Percentiles rank a stretch among this genome's conserved stretches.
Evolutionary conservation across 2,113 vertebrate species (phyloP).

Genomic region (Opisthocomus hoazin): DNA sequence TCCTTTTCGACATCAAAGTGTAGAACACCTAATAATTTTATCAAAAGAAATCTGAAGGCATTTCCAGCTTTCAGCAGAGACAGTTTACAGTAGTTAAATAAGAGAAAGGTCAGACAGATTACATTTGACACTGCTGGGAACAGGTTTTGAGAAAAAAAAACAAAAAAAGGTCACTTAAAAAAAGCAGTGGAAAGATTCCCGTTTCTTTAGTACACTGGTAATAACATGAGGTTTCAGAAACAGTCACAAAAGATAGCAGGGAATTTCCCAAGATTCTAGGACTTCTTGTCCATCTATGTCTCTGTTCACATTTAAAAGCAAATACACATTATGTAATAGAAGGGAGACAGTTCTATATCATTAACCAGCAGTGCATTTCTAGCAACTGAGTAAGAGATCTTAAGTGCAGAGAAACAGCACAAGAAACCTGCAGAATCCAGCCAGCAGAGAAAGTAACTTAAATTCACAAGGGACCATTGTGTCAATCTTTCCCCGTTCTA

Average conservation of each 20-base stretch:
- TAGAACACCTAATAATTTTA: not conserved
- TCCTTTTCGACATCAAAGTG: not conserved
- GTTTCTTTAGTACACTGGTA: not conserved
- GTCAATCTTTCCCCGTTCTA: not conserved
- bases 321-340: not conserved
- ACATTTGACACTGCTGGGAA: not conserved
- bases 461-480: not conserved
- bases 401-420: not conserved
- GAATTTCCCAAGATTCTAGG: constrained; percentile 8
- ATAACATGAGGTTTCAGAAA: constrained; percentile 22
- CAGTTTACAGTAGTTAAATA: not conserved
- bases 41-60: not conserved
- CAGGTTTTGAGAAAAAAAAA: not conserved
- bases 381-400: not conserved
- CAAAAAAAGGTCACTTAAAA: not conserved
- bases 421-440: not conserved
- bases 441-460: not conserved
- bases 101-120: not conserved
- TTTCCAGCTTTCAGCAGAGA: not conserved
- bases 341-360: not conserved
- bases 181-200: not conserved
- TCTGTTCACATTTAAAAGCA: not conserved
- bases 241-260: not conserved
- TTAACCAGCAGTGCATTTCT: not conserved
- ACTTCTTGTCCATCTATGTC: not conserved